These are phyloP conservation scores for Calvadosia cruxmelitensis DNA, from an alignment of 30 jellyfish, hydroid and myxozoan genomes.

Conservation along the genomic window DNA sequence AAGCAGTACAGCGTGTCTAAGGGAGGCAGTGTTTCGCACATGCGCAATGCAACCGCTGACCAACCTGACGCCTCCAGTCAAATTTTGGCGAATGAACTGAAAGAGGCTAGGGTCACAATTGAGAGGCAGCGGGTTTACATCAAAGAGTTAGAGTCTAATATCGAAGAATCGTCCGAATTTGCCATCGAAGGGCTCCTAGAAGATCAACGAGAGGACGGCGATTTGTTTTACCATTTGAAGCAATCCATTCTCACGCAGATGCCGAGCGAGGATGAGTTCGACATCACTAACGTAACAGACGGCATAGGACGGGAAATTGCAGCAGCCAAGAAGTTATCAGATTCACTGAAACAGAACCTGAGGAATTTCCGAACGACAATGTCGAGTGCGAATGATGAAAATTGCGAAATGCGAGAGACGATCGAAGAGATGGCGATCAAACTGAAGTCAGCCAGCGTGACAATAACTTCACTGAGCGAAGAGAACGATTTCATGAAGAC, in stretches of 20 bases:
- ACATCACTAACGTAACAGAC: constrained; percentile 6
- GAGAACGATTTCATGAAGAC: constrained; percentile 50
- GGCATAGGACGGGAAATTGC: constrained; percentile 6
- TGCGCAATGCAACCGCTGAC: constrained; percentile 19
- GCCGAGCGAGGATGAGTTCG: constrained; percentile 21
- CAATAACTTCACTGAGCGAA: constrained; percentile 27
- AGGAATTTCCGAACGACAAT: constrained; percentile 48
- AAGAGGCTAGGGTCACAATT: constrained; percentile 35
- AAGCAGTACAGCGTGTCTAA: constrained; percentile 20
- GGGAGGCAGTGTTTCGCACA: background rate
- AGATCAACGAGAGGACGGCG: constrained; percentile 28
- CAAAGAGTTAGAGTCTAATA: constrained; percentile 23
- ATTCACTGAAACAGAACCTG: constrained; percentile 26
- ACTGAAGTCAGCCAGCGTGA: constrained; percentile 10
- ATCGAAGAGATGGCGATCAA: constrained; percentile 47
- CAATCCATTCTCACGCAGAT: constrained; percentile 18
- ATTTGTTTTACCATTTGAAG: constrained; percentile 35
- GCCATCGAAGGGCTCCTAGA: constrained; percentile 12
- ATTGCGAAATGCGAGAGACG: constrained; percentile 45
- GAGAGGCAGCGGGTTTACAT: constrained; percentile 32
- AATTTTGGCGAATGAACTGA: constrained; percentile 42
- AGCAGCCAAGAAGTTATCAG: background rate
- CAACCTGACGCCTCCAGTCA: constrained; percentile 22
- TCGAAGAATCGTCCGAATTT: constrained; percentile 19
- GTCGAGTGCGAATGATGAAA: constrained; percentile 45